Evolutionary conservation across 2,113 vertebrate genomes (phyloP), one percentile per base, ranked within the genome.

Genomic region (Petaurus breviceps): DNA sequence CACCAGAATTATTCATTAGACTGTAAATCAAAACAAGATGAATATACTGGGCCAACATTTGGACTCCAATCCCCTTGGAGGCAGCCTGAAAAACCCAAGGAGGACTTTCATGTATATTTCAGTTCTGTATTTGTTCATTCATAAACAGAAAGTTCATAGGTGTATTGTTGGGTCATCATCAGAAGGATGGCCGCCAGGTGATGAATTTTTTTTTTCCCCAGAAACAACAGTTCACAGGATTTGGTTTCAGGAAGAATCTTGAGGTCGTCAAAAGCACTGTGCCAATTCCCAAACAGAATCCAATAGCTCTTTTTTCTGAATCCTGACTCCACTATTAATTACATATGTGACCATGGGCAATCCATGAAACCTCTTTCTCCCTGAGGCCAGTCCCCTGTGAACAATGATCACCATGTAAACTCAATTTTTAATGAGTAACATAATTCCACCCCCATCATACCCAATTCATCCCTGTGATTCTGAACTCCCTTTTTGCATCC

Each of bases 1-100:
- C 95, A 98, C 55, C 94, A 89, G 93, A 98, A 98, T 92, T 90
- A 98, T 98, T 98, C 51, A 97, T 98, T 97, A 95, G 93, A 95
- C 95, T 94, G 94, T 96, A 95, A 97, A 96, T 96, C 96, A 97
- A 97, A 98, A 94, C 94, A 96, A 98, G 93, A 96, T 93, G 92
- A 95, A 93, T 93, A 96, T 95, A 94, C 97, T 0, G 24, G 92
- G 94, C 92, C 94, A 97, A 96, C 93, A 93, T 97, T 93, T 93
- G 51, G 93, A 94, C 89, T 97, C 37, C 51, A 92, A 25, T 96
- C 92, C 93, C 96, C n/a, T 84, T 84, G 68, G 68, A 84, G 68
- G n/a, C 16, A 84, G 68, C 37, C 68, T 43, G 7, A 23, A 84
- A 84, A 84, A 84, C 16, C 68, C 43, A 91, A 97, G 91, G 93